phyloP scores from a whole-genome alignment of 2,888 invertebrate genomes.

The Drosophila kanekoi region DNA sequence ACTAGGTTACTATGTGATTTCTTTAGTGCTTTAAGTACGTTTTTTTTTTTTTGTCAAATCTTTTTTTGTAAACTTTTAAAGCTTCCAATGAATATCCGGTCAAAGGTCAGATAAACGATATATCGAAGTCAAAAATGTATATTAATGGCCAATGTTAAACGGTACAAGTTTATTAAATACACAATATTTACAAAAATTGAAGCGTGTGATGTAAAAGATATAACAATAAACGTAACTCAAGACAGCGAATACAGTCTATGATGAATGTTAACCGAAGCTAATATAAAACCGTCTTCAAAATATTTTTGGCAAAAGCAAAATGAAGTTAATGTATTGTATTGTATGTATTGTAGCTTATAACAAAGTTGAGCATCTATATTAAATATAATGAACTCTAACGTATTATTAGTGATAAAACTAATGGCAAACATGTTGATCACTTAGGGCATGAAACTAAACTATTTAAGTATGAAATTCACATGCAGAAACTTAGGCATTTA shows the following conservation, averaged over 20 bases:
- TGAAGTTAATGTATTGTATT: constrained; percentile 28
- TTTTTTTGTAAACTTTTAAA: constrained; percentile 21
- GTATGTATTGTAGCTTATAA: constrained; percentile 50
- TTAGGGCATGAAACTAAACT: constrained; percentile 50
- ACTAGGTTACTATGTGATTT: constrained; percentile 76
- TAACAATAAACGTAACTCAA: constrained; percentile 78
- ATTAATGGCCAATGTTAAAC: constrained; percentile 51
- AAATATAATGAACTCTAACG: constrained; percentile 52
- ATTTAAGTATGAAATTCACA: constrained; percentile 56
- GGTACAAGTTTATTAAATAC: constrained; percentile 44
- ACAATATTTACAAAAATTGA: constrained; percentile 62
- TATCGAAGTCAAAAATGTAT: constrained; percentile 38
- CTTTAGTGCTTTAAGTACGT: constrained; percentile 74
- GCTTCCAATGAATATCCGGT: constrained; percentile 49
- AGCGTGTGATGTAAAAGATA: constrained; percentile 64
- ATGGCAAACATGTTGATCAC: constrained; percentile 45
- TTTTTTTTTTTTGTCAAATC: constrained; percentile 58
- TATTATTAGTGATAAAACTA: constrained; percentile 61
- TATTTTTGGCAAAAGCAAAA: constrained; percentile 39
- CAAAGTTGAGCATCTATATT: constrained; percentile 61
- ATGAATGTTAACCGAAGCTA: constrained; percentile 61
- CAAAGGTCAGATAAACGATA: constrained; percentile 26
- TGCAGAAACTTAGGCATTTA: constrained; percentile 73
- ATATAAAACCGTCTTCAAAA: constrained; percentile 67
- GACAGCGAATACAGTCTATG: constrained; percentile 73